These are phyloP conservation scores for Pogona vitticeps DNA, from an alignment of 2,113 vertebrate genomes.

Conservation along the genomic window DNA sequence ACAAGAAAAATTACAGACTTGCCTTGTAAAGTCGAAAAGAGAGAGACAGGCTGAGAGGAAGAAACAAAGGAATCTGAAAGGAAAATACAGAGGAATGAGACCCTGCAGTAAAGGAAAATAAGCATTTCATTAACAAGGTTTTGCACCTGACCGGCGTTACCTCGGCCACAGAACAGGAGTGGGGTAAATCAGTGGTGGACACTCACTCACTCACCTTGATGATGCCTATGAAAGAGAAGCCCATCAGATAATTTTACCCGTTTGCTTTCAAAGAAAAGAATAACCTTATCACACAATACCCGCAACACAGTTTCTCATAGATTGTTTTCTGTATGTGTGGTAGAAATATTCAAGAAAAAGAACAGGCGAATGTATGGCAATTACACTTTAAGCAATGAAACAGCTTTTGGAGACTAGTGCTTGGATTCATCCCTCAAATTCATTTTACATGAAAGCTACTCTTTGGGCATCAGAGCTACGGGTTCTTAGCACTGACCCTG, in stretches of 20 bases:
- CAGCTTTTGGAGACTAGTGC: neutral
- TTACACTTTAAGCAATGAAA: neutral
- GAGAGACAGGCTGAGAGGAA: conserved; percentile 91
- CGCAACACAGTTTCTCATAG: neutral
- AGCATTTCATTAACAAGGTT: conserved; percentile 32
- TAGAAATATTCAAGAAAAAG: neutral
- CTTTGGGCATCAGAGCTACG: neutral
- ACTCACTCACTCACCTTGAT: conserved; percentile 60
- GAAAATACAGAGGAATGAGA: conserved; percentile 85
- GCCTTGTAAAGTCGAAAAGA: conserved; percentile 95
- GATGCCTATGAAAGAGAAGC: conserved; percentile 36
- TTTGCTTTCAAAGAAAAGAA: conserved; percentile 16
- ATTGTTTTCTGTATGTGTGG: neutral
- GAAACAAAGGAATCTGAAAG: conserved; percentile 96
- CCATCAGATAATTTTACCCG: neutral
- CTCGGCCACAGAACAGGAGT: neutral
- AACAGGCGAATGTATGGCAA: neutral
- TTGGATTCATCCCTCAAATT: neutral
- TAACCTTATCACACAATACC: neutral
- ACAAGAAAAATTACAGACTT: conserved; percentile 87
- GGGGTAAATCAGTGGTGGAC: conserved; percentile 14
- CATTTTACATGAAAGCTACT: neutral
- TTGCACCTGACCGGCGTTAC: neutral
- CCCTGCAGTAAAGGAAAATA: conserved; percentile 39
- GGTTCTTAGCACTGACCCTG: no score